phyloP scores from a whole-genome alignment of 2,113 vertebrate genomes.

The Heterochromis multidens region DNA sequence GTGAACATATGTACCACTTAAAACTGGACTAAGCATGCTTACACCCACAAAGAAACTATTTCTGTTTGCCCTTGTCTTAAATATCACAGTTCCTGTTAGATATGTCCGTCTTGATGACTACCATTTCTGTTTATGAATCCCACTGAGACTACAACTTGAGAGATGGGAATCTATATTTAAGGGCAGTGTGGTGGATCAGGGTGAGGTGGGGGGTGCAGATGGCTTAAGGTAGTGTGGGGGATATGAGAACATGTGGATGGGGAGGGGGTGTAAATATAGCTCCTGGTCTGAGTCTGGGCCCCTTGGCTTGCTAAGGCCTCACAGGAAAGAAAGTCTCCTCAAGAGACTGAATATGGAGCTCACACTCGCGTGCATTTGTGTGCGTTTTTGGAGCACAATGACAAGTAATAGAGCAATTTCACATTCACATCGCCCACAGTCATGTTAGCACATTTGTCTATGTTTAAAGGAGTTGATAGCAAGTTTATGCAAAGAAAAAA shows the following conservation, averaged over 20 bases:
- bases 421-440: not conserved
- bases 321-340: slow-evolving; percentile 51
- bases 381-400: not conserved
- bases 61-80: not conserved
- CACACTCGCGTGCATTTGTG: not conserved
- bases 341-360: slow-evolving; percentile 42
- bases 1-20: not conserved
- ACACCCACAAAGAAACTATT: not conserved
- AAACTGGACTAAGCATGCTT: not conserved
- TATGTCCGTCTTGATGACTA: not conserved
- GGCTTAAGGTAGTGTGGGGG: slow-evolving; percentile 20
- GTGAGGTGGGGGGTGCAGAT: slow-evolving; percentile 39
- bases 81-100: slow-evolving; percentile 36
- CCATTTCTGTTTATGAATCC: slow-evolving; percentile 36
- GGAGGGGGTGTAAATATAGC: slow-evolving; percentile 63
- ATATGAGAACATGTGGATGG: slow-evolving; percentile 33
- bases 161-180: slow-evolving; percentile 58
- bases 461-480: not conserved
- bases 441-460: not conserved
- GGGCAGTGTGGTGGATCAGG: slow-evolving; percentile 30
- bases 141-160: slow-evolving; percentile 39
- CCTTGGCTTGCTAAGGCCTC: slow-evolving; percentile 31
- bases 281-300: slow-evolving; percentile 54
- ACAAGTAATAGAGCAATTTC: not conserved
- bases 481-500: not conserved